These are phyloP conservation scores for Pempheris klunzingeri DNA, from an alignment of 2,797 vertebrate species.

Conservation along the genomic window DNA sequence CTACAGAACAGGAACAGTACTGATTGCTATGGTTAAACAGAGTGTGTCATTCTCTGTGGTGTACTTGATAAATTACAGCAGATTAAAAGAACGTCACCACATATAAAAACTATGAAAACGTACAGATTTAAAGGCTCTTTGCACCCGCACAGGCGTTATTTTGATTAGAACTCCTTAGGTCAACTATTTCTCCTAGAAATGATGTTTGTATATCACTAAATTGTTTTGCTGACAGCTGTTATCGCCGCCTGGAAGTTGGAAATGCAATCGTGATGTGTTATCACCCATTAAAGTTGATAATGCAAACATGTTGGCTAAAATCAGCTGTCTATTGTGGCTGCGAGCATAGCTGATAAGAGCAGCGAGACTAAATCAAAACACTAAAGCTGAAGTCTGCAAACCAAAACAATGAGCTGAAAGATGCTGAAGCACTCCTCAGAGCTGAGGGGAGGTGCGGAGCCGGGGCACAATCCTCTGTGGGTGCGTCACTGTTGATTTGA, in stretches of 20 bases:
- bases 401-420: background rate
- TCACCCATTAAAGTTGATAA: background rate
- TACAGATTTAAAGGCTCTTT: background rate
- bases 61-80: slow-evolving; percentile 16
- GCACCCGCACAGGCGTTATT: background rate
- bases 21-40: slow-evolving; percentile 14
- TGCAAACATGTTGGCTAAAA: background rate
- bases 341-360: too few species aligned
- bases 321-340: background rate
- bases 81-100: background rate
- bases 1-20: slow-evolving; percentile 1
- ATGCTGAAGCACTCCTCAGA: background rate
- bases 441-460: background rate
- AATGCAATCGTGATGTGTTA: background rate
- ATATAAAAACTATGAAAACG: background rate
- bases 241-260: too few species aligned
- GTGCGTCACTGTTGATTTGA: too few species aligned
- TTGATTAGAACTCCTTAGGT: background rate
- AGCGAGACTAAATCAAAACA: background rate
- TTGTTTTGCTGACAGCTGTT: too few species aligned
- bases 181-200: too few species aligned
- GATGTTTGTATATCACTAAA: too few species aligned
- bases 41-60: background rate
- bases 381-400: background rate
- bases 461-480: too few species aligned